Percentiles rank a stretch among this genome's conserved stretches.
These are phyloP conservation scores for Falco naumanni DNA, from an alignment of 2,797 vertebrate genomes.

Conservation along the genomic window DNA sequence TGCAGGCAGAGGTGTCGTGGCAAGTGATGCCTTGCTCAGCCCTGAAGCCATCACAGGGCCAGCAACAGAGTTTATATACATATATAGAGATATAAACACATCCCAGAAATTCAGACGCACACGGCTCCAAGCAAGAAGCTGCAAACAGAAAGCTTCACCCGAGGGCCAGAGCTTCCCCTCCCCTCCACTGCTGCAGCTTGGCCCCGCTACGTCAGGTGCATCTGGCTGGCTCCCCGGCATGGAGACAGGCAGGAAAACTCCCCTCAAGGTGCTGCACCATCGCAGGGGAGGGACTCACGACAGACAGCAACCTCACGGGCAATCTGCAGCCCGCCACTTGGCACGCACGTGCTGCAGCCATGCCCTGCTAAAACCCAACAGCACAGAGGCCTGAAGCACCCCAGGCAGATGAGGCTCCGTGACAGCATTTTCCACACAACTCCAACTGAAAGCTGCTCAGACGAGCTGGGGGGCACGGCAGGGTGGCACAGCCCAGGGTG, in stretches of 20 bases:
- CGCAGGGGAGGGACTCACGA: rapidly evolving
- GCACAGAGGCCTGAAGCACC: background rate
- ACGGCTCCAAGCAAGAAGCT: rapidly evolving
- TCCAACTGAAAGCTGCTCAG: background rate
- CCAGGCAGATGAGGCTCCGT: rapidly evolving
- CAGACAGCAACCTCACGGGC: background rate
- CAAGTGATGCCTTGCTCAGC: background rate
- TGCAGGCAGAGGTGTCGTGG: background rate
- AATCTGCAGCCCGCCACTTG: background rate
- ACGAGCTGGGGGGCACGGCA: rapidly evolving
- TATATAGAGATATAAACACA: too few relatives aligned
- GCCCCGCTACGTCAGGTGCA: rapidly evolving
- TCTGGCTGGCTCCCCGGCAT: rapidly evolving
- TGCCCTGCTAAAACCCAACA: background rate
- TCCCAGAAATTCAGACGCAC: too few relatives aligned
- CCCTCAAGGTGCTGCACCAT: background rate
- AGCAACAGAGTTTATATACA: too few relatives aligned
- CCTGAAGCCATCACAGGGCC: background rate
- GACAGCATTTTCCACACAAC: rapidly evolving
- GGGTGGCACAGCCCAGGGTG: background rate
- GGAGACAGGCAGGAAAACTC: background rate
- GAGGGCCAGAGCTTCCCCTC: background rate
- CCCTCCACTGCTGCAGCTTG: rapidly evolving
- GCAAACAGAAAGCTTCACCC: background rate
- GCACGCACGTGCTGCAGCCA: rapidly evolving